phyloP scores from a whole-genome alignment of 2,113 vertebrate species.

The cattle (Bos taurus) region DNA sequence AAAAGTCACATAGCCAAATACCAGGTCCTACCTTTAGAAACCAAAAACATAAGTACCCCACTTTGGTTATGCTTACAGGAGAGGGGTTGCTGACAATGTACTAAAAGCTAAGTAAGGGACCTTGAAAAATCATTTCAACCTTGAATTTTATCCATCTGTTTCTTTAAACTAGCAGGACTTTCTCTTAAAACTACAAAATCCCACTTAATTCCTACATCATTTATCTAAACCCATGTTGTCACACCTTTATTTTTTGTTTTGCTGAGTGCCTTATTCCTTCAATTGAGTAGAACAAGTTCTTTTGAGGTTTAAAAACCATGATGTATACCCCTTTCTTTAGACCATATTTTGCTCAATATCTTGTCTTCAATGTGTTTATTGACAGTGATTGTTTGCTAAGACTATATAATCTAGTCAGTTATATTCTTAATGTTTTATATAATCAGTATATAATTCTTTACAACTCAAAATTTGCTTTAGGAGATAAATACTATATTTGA shows the following conservation, averaged over 20 bases:
- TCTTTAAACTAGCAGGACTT: neutral
- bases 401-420: neutral
- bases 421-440: neutral
- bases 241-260: neutral
- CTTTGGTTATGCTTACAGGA: neutral
- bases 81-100: neutral
- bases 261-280: neutral
- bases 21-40: neutral
- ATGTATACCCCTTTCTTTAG: neutral
- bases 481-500: constrained; percentile 42
- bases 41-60: neutral
- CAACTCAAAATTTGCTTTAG: constrained; percentile 37
- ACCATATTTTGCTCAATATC: neutral
- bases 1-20: neutral
- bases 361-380: neutral
- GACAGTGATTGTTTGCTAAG: neutral
- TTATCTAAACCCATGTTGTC: neutral
- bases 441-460: constrained; percentile 19
- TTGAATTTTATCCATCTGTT: neutral
- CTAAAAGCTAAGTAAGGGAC: neutral
- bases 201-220: neutral
- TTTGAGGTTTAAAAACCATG: neutral
- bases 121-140: neutral
- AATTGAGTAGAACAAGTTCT: neutral
- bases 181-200: neutral